A percentile compares a stretch with the other conserved stretches of the same genome.
These are phyloP conservation scores for Diacarnus erythraeanus DNA, from an alignment of 37 sponge, comb jelly and placozoan genomes.

Conservation along the genomic window DNA sequence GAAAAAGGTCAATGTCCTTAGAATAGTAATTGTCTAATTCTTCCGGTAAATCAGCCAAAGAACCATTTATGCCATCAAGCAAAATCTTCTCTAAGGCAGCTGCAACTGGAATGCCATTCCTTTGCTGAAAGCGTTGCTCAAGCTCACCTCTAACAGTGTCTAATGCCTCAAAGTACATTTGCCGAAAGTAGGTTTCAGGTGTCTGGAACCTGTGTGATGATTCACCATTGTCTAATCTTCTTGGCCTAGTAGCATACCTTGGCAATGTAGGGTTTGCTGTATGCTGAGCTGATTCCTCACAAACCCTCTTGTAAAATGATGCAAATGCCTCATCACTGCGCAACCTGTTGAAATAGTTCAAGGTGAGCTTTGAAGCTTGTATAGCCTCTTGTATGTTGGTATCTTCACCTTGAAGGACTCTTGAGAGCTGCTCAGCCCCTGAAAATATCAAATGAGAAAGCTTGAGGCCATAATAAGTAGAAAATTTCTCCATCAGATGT, in stretches of 20 bases:
- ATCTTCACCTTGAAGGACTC: constrained; percentile 41
- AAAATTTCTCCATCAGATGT: constrained; percentile 46
- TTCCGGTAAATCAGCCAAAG: constrained; percentile 2
- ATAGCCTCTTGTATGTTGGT: constrained; percentile 42
- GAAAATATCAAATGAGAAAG: constrained; percentile 52
- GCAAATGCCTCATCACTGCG: constrained; percentile 29
- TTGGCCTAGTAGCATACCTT: constrained; percentile 9
- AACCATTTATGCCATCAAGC: too few species aligned
- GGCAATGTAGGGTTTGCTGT: constrained; percentile 43
- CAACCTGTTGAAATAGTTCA: constrained; percentile 22
- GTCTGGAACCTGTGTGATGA: background rate
- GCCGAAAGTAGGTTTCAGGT: background rate
- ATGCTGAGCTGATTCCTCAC: background rate
- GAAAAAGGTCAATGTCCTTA: background rate
- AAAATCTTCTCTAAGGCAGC: background rate
- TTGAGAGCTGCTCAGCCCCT: constrained; percentile 57
- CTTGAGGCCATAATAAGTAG: constrained; percentile 71
- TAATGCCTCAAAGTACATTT: constrained; percentile 21
- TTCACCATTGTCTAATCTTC: background rate
- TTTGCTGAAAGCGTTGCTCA: constrained; percentile 41
- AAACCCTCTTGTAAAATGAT: constrained; percentile 14
- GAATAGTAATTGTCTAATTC: background rate
- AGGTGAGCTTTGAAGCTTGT: constrained; percentile 26
- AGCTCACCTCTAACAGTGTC: constrained; percentile 31
- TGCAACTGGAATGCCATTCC: background rate